Base-by-base conservation (phyloP, 2,888 invertebrate species). In the Eucriotettix oculatus region DNA sequence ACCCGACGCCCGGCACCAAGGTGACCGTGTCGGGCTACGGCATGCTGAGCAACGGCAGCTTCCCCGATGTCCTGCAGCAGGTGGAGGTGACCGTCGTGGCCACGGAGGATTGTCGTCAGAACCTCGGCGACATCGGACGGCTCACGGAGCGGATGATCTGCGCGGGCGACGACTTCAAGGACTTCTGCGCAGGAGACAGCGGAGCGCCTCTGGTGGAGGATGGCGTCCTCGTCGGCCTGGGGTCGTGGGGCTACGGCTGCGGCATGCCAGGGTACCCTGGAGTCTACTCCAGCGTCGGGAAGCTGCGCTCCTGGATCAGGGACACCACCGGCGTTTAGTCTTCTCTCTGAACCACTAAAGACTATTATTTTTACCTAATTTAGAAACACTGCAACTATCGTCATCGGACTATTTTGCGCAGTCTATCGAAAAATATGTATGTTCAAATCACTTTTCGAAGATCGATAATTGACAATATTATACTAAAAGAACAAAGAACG, bases 111-210 rank as follows among this genome's bases (percentile, higher is more conserved):
- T 72, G 71, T 63, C 63, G 66, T 29, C 60, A 62, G 56, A 68
- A 70, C 53, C 71, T 71, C 43, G 52, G 66, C 1, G 62, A 57
- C n/a, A 52, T 52, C 44, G 42, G 54, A 2, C 29, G 43, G 10
- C 63, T 71, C 17, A 71, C 70, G 10, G 10, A 60, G 12, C 73
- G 75, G 40, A 79, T 79, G 79, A 75, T 80, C 66, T 80, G 79
- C 60, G 79, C 79, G 0, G 79, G 79, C 1, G 40, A 48, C 29
- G 44, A 73, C 0, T 75, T 77, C 9, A 75, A 76, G 57, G 79
- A 80, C 67, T 76, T 79, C 56, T 79, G 79, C 58, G 78, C 79
- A 73, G 59, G 59, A 7, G 59, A 59, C 44, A 52, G 56, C 12
- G 59, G 59, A 1, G 59, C 52, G 17, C 59, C 59, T 56, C 48